Evolutionary conservation across 2,888 invertebrate species (phyloP), one percentile per base, ranked within the genome.

Genomic region (Cephus sareptanus): DNA sequence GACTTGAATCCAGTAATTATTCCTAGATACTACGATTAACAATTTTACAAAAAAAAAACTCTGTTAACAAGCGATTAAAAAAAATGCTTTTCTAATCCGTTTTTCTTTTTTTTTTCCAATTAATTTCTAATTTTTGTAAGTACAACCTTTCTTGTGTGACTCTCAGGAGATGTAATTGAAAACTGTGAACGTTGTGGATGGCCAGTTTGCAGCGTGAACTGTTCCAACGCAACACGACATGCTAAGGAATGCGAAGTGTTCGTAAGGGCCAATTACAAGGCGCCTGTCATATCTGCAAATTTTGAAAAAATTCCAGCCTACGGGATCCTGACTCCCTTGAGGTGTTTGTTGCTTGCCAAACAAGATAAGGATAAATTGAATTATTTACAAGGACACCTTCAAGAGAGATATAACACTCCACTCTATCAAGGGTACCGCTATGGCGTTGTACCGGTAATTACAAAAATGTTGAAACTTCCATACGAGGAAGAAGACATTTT

Each of bases 181-280:
- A 88, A 92, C 0, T 96, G 96, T 86, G 90, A 92, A 33, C 93
- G 93, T 81, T 97, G 97, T 83, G 97, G 97, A 1, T 97, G 97
- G 96, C 97, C 97, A 0, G 92, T 97, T 87, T 97, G 97, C 88
- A 94, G 94, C 0, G 92, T 90, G 0, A 89, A 92, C 40, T 96
- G 96, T 87, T 94, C 94, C 86, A 91, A 91, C 68, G 92, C 93
- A 23, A 89, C 92, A 0, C 85, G 92, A 3, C 95, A 95, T 84
- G 89, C 92, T 81, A 92, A 92, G 0, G 95, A 96, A 89, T 96
- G 96, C 82, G 92, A 92, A 82, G 85, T 94, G 9, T 94, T 95
- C 93, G 89, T 92, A 1, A 92, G 92, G 11, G 93, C 93, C 74
- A 93, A 94, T 81, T 94, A 94, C 80, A 93, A 93, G 84, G 34